phyloP scores from a whole-genome alignment of 1,140 invertebrate genomes.

The Ceratosolen solmsi region DNA sequence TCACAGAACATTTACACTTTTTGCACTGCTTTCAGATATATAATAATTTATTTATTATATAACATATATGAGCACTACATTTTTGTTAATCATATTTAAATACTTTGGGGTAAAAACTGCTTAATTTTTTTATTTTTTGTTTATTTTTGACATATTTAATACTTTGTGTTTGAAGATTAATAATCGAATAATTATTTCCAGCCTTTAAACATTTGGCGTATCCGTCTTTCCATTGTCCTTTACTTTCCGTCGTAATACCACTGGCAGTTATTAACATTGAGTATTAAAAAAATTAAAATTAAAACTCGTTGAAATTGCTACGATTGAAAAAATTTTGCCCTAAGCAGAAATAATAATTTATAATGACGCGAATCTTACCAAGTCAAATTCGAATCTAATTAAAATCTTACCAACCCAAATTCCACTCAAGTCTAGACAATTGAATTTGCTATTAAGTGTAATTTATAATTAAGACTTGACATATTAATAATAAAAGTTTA shows the following conservation, averaged over 20 bases:
- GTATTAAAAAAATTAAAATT: too few relatives aligned
- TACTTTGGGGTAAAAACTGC: neutral
- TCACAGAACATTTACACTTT: too few relatives aligned
- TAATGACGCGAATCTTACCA: neutral
- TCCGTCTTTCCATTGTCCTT: slow-evolving; percentile 45
- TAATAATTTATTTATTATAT: neutral
- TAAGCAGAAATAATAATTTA: neutral
- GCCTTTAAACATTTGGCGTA: slow-evolving; percentile 64
- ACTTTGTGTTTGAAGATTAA: slow-evolving; percentile 58
- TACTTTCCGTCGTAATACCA: neutral
- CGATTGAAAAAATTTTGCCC: neutral
- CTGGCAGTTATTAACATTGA: neutral
- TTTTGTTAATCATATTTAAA: slow-evolving; percentile 16
- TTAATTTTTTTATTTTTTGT: slow-evolving; percentile 18
- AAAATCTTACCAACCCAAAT: too few relatives aligned
- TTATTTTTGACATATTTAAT: slow-evolving; percentile 30
- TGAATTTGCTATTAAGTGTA: too few relatives aligned
- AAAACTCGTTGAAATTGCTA: too few relatives aligned
- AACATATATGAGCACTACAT: neutral
- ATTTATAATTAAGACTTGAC: too few relatives aligned
- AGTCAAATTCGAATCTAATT: neutral
- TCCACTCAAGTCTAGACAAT: too few relatives aligned
- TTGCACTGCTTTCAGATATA: neutral
- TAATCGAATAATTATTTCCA: slow-evolving; percentile 69
- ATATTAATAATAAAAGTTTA: too few relatives aligned